Evolutionary conservation across 2,113 vertebrate species (phyloP), one percentile per base, ranked within the genome.

Genomic region (Clinocottus analis): DNA sequence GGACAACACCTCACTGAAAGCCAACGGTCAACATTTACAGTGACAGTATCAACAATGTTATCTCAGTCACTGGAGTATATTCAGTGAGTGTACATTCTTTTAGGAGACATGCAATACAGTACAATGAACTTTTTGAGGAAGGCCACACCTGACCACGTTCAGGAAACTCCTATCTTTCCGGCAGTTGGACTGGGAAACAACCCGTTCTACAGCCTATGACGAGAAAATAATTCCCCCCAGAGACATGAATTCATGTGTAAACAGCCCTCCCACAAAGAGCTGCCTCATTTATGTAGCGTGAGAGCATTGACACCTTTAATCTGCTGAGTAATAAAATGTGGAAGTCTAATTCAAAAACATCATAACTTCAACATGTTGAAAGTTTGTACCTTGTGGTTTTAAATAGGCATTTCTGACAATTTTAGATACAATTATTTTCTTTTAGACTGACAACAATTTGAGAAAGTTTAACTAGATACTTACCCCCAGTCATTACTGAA

Each of bases 61-160:
- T 77, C 81, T 83, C 55, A 37, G 43, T 59, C 27, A 43, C 75
- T 55, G 47, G 23, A 45, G 61, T 74, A 83, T 79, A 67, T 68
- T 75, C 41, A 75, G 51, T 59, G 53, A 72, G 37, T 14, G 19
- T 2, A 39, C 68, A 74, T 85, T 89, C 56, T 86, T 60, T 70
- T 72, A 62, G 71, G 27, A 75, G 23, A 67, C 56, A 43, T 68
- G 72, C 43, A 83, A 47, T 27, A 63, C 21, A 77, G 39, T 65
- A 69, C 75, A 76, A 72, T 88, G 62, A 86, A 75, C 63, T 82
- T 80, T 80, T 6, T 51, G 71, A 81, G 90, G 81, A 89, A 88
- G 74, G 91, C 87, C 87, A 92, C 89, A 94, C 90, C 92, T 94
- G 88, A 79, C 31, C 74, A 79, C 21, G 7, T 81, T 82, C 86